Evolutionary conservation across 2,113 vertebrate species (phyloP).

Genomic region (Pristiophorus japonicus): DNA sequence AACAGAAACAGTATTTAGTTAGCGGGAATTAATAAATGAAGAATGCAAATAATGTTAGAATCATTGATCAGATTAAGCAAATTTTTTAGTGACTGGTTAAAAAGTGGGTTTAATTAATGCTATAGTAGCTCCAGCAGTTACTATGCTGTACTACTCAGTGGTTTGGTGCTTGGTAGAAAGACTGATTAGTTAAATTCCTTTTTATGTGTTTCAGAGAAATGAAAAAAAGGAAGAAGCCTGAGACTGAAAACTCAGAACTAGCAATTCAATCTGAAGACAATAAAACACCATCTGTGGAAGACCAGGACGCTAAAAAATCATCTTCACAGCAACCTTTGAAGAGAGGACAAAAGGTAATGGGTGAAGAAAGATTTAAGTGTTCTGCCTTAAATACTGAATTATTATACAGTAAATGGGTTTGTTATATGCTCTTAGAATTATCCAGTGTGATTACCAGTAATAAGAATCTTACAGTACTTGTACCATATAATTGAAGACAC

Average conservation of each 20-base stretch:
- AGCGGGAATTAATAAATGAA: neutral
- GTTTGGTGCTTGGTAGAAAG: neutral
- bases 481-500: neutral
- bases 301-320: constrained; percentile 51
- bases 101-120: neutral
- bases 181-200: constrained; percentile 35
- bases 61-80: neutral
- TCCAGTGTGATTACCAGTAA: neutral
- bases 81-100: neutral
- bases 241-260: constrained; percentile 50
- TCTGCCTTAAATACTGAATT: neutral
- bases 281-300: constrained; percentile 26
- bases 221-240: constrained; percentile 78
- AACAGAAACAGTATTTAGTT: neutral
- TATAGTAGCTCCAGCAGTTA: neutral
- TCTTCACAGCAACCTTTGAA: constrained; percentile 67
- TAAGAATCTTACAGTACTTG: neutral
- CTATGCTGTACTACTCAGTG: neutral
- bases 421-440: neutral
- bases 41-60: neutral
- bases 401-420: neutral
- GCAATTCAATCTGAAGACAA: constrained; percentile 52
- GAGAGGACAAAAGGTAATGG: constrained; percentile 79
- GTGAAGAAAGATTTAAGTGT: neutral
- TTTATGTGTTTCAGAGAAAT: constrained; percentile 65